These are phyloP conservation scores for Threskiornis aethiopicus DNA, from an alignment of 2,797 vertebrate genomes.

Conservation along the genomic window DNA sequence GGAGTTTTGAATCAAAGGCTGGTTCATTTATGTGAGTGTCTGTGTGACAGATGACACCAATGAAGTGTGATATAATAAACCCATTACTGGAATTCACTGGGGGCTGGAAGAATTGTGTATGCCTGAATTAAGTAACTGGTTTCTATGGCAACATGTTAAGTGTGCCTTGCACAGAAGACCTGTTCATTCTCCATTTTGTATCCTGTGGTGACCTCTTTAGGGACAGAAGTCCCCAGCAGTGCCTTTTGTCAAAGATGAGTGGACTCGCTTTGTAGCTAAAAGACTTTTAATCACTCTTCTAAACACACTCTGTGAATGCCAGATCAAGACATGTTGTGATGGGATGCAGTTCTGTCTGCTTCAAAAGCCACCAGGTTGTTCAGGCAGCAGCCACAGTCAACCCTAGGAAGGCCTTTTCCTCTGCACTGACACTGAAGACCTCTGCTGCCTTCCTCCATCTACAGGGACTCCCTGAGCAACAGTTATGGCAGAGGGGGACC, in stretches of 20 bases:
- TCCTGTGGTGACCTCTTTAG: constrained; percentile 52
- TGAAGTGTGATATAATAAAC: constrained; percentile 69
- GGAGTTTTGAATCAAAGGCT: constrained; percentile 32
- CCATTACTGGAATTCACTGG: constrained; percentile 69
- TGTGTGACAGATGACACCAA: constrained; percentile 69
- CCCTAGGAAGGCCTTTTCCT: neutral
- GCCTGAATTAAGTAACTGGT: constrained; percentile 65
- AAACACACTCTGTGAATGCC: neutral
- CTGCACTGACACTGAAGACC: neutral
- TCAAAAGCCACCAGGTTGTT: neutral
- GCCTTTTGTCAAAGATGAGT: constrained; percentile 35
- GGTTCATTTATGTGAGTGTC: constrained; percentile 43
- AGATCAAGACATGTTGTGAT: neutral
- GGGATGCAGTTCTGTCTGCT: neutral
- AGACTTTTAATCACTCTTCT: neutral
- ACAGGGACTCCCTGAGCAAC: neutral
- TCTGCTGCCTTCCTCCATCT: neutral
- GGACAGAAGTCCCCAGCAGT: constrained; percentile 40
- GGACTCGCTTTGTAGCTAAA: neutral
- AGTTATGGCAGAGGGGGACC: neutral
- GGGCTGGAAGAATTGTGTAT: constrained; percentile 55
- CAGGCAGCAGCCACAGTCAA: neutral
- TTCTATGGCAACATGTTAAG: constrained; percentile 64
- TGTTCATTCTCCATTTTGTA: constrained; percentile 26
- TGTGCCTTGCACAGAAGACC: constrained; percentile 49